Percentiles rank a stretch among this genome's conserved stretches.
Evolutionary conservation across 2,797 vertebrate genomes (phyloP).

Genomic region (Hirundo rustica): DNA sequence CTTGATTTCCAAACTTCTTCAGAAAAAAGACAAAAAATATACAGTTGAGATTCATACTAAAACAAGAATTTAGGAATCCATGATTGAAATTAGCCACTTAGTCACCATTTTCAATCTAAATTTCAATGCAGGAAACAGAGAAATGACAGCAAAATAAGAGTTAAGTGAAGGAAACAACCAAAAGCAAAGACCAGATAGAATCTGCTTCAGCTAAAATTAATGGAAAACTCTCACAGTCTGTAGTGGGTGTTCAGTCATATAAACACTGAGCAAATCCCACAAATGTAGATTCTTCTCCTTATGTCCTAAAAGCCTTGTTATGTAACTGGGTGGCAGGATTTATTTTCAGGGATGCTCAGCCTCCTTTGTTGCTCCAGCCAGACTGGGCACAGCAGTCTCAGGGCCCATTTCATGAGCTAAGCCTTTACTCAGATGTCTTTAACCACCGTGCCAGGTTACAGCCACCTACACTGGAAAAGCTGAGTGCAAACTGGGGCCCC

Average conservation of each 20-base stretch:
- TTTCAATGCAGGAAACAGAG: background rate
- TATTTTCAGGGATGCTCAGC: background rate
- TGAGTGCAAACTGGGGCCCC: background rate
- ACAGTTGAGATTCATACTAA: background rate
- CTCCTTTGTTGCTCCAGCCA: background rate
- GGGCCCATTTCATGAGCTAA: background rate
- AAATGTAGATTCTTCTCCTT: background rate
- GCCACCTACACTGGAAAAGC: background rate
- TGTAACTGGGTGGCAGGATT: background rate
- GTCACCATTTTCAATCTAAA: background rate
- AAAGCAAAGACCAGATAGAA: background rate
- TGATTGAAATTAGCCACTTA: background rate
- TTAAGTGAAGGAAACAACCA: background rate
- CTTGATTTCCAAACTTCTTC: background rate
- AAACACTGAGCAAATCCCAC: background rate
- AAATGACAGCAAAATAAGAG: background rate
- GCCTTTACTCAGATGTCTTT: background rate
- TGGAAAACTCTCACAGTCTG: background rate
- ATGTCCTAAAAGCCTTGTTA: background rate
- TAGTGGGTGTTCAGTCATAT: background rate
- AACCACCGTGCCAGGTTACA: background rate
- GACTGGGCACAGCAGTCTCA: background rate
- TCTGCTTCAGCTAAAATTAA: background rate
- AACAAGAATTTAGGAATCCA: background rate
- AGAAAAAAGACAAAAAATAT: background rate